phyloP scores from a whole-genome alignment of 92 coral and sea anemone genomes.

The Parazoanthus atlanticus region DNA sequence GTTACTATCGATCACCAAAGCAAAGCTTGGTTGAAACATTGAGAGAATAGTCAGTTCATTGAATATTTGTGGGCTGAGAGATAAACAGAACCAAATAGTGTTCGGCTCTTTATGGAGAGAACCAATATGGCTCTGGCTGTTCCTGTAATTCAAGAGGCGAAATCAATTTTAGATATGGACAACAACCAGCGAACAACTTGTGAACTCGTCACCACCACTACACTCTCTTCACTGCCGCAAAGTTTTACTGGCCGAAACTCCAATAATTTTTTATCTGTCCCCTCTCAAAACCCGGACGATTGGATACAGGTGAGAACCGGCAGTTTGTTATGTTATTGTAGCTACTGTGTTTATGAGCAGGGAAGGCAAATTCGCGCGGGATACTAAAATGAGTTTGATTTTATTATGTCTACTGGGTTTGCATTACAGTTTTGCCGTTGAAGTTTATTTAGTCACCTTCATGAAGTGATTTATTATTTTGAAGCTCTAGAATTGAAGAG shows the following conservation, averaged over 20 bases:
- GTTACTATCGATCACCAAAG: constrained; percentile 17
- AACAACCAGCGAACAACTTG: constrained; percentile 42
- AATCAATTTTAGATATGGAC: constrained; percentile 74
- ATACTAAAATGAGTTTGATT: background rate
- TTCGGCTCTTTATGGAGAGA: background rate
- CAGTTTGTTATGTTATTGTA: background rate
- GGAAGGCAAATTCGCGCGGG: constrained; percentile 10
- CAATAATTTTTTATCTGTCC: constrained; percentile 31
- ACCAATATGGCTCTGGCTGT: constrained; percentile 85
- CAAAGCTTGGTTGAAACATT: constrained; percentile 8
- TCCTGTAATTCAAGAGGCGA: constrained; percentile 85
- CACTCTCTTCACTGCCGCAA: constrained; percentile 54
- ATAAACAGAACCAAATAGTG: constrained; percentile 16
- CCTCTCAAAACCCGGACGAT: constrained; percentile 65
- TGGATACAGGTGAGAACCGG: constrained; percentile 75
- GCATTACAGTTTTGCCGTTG: constrained; percentile 9
- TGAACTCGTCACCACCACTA: constrained; percentile 54
- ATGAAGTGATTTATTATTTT: constrained; percentile 32
- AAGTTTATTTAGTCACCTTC: constrained; percentile 31
- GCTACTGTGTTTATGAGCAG: background rate
- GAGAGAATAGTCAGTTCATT: background rate
- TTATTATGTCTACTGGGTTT: constrained; percentile 25
- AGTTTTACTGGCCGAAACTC: constrained; percentile 67
- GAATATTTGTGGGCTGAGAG: constrained; percentile 45
- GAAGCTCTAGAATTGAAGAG: constrained; percentile 27